Evolutionary conservation across 2,797 vertebrate species (phyloP), one percentile per base, ranked within the genome.

Genomic region (Ambastaia sidthimunki): DNA sequence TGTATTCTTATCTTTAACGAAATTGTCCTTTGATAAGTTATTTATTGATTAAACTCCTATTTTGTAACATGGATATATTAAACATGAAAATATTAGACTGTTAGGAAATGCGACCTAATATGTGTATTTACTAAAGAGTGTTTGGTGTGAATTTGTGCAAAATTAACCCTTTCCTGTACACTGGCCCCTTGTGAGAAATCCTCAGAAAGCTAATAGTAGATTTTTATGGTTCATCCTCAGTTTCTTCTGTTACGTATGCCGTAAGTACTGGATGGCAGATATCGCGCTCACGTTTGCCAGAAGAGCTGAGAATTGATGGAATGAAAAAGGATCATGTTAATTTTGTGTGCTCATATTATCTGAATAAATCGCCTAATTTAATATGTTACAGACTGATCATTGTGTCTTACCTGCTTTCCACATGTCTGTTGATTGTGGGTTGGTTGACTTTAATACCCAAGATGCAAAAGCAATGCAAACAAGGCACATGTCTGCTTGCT

Each of bases 381-480:
- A 80, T 76, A 85, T 50, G 18, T 13, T 76, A 59, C 15, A 44
- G 15, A 19, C 73, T 66, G 60, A 41, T 44, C 23, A 76, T 50
- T 31, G 50, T n/a, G 54, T 76, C 91, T 0, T 92, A 99, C 97
- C 94, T 91, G 96, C 94, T 89, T 99, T 99, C 97, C 98, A 99
- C 83, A 95, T 91, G 15, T 99, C 96, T 7, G 95, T 92, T 80
- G 94, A 91, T 1, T 96, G 93, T 76, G 95, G 91, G 81, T 97
- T 94, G 0, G 94, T 95, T 1, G 96, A 97, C 86, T 88, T 96
- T 84, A 98, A 91, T 0, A 98, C 97, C 98, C 97, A 99, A 31
- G 97, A 96, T 0, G 97, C 95, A 75, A 99, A 95, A 44, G 97
- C 97, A 18, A 98, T 96, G 82, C 98, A 97, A 82, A 96, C 94